A percentile compares a stretch with the other conserved stretches of the same genome.
These are phyloP conservation scores for Paralichthys olivaceus DNA, from an alignment of 2,113 vertebrate genomes.

Conservation along the genomic window DNA sequence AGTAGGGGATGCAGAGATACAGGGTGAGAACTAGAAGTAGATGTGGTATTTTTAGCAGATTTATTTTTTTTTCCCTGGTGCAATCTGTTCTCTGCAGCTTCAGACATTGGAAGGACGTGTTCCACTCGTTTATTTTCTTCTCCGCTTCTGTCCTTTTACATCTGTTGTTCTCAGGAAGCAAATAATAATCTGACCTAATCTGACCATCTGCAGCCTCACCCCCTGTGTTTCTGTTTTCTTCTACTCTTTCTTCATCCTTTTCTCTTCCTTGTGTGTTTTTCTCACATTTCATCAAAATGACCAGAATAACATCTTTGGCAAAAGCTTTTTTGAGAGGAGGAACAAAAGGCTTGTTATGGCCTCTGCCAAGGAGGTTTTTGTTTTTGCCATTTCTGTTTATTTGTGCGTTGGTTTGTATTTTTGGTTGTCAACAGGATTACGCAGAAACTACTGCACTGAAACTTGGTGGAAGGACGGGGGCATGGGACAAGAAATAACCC, in stretches of 20 bases:
- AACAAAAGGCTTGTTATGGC: too few relatives aligned
- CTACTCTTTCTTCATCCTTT: not conserved
- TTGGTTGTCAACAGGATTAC: too few relatives aligned
- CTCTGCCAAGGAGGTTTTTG: too few relatives aligned
- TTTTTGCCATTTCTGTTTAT: too few relatives aligned
- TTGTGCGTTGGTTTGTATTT: too few relatives aligned
- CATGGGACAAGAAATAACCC: too few relatives aligned
- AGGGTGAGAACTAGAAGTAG: conserved; percentile 65
- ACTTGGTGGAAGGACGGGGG: too few relatives aligned
- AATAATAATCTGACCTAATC: conserved; percentile 71
- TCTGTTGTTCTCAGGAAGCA: conserved; percentile 47
- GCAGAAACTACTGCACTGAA: too few relatives aligned
- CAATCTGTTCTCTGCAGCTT: conserved; percentile 74
- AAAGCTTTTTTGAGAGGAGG: too few relatives aligned
- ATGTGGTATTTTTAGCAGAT: conserved; percentile 78
- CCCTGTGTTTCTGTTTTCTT: conserved; percentile 5
- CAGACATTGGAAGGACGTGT: conserved; percentile 42
- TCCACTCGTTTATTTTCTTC: conserved; percentile 29
- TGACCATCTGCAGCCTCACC: conserved; percentile 54
- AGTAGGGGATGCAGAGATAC: conserved; percentile 50
- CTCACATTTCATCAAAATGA: not conserved
- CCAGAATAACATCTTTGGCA: too few relatives aligned
- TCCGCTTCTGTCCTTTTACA: conserved; percentile 27
- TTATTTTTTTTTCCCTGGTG: conserved; percentile 52
- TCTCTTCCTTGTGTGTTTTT: conserved; percentile 7